phyloP scores from a whole-genome alignment of 2,888 invertebrate species.

The Xylocampa areola region DNA sequence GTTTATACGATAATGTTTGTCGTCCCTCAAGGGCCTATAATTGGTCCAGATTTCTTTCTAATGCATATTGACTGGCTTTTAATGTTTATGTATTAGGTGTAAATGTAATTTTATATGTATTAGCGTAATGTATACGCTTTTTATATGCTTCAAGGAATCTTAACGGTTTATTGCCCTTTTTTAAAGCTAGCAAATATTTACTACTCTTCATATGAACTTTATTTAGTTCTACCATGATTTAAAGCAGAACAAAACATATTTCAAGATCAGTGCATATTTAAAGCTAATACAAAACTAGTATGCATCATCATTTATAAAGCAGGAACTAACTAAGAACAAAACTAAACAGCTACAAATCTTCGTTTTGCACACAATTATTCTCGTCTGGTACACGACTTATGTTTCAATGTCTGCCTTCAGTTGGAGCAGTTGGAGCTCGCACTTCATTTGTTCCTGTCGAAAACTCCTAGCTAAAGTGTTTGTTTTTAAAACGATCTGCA shows the following conservation, averaged over 20 bases:
- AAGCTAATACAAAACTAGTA: background rate
- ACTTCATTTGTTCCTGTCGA: slow-evolving; percentile 66
- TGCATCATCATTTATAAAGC: slow-evolving; percentile 54
- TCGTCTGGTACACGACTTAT: slow-evolving; percentile 71
- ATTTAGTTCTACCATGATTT: too few relatives aligned
- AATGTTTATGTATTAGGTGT: slow-evolving; percentile 23
- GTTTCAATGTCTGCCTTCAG: slow-evolving; percentile 72
- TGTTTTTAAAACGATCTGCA: slow-evolving; percentile 56
- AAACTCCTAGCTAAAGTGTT: slow-evolving; percentile 54
- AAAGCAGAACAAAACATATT: too few relatives aligned
- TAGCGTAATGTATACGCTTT: background rate
- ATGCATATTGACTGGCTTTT: slow-evolving; percentile 21
- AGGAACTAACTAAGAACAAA: slow-evolving; percentile 58
- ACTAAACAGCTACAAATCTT: slow-evolving; percentile 72
- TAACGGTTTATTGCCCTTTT: background rate
- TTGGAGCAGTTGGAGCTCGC: slow-evolving; percentile 62
- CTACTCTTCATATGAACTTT: too few relatives aligned
- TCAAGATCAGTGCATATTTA: background rate
- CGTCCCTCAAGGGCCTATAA: slow-evolving; percentile 49
- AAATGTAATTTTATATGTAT: slow-evolving; percentile 2
- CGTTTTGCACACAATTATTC: slow-evolving; percentile 78
- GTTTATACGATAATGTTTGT: slow-evolving; percentile 45
- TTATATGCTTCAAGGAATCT: background rate
- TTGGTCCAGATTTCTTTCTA: slow-evolving; percentile 51
- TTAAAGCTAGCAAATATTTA: too few relatives aligned